These are phyloP conservation scores for Drosophila borealis DNA, from an alignment of 2,888 invertebrate genomes.

Conservation along the genomic window DNA sequence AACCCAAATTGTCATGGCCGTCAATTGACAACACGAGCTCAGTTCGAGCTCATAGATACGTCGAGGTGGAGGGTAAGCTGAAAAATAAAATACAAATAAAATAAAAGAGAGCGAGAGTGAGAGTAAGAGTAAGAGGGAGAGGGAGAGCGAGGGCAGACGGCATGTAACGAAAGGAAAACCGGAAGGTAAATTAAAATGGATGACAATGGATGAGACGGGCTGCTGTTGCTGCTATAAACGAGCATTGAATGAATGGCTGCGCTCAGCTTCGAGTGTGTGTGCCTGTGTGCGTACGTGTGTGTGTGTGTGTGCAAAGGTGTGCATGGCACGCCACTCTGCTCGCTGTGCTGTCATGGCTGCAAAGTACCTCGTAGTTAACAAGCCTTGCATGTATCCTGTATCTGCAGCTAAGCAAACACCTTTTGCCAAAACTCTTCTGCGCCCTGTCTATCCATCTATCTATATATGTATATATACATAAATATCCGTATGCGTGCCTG, in stretches of 20 bases:
- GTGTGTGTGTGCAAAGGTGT: slow-evolving; percentile 41
- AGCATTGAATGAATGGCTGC: slow-evolving; percentile 70
- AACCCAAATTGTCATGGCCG: slow-evolving; percentile 76
- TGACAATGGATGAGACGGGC: slow-evolving; percentile 70
- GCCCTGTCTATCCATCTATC: neutral
- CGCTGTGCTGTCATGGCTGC: slow-evolving; percentile 53
- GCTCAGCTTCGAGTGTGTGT: slow-evolving; percentile 27
- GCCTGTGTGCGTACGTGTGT: slow-evolving; percentile 15
- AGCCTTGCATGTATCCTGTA: slow-evolving; percentile 35
- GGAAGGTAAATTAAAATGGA: slow-evolving; percentile 80
- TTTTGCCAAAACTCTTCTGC: slow-evolving; percentile 56
- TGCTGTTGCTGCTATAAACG: slow-evolving; percentile 61
- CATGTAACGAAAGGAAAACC: slow-evolving; percentile 62
- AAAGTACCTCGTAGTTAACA: slow-evolving; percentile 44
- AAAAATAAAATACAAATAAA: too few species aligned
- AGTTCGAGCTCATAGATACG: neutral
- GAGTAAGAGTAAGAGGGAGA: neutral
- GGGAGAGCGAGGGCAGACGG: slow-evolving; percentile 19
- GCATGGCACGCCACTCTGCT: slow-evolving; percentile 38
- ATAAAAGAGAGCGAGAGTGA: neutral
- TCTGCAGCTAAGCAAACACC: slow-evolving; percentile 69
- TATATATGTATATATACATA: neutral
- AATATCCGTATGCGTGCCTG: slow-evolving; percentile 21
- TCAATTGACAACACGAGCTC: slow-evolving; percentile 70
- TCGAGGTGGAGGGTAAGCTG: slow-evolving; percentile 8